Evolutionary conservation across 2,888 invertebrate species (phyloP), one percentile per base, ranked within the genome.

Genomic region (Tromatobia lineatoria): DNA sequence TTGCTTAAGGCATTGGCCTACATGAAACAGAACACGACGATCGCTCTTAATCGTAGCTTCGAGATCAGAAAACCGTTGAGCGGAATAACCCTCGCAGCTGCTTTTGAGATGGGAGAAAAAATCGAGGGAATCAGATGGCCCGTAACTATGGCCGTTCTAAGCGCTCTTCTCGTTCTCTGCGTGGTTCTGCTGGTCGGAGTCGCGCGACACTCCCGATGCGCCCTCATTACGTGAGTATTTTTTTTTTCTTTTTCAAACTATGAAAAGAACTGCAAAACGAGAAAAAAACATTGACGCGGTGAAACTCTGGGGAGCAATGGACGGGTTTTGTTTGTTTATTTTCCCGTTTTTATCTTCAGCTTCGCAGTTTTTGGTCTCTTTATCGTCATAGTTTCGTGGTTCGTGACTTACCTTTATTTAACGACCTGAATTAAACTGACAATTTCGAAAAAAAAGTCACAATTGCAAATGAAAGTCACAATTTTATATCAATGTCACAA

Each of bases 131-230:
- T 95, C 87, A 95, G 97, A 91, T 98, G 98, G 98, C 97, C 98
- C 57, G 96, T 97, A 88, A 98, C 98, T 82, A 98, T 98, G 96
- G 97, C 97, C 82, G 96, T 98, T 82, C 95, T 98, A 94, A 97
- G 98, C 91, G 95, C 97, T 90, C 96, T 98, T 88, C 96, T 98
- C 86, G 96, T 98, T 25, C 96, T 98, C 70, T 98, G 98, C 94
- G 97, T 98, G 83, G 96, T 98, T 85, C 95, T 98, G 90, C 95
- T 99, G 84, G 97, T 98, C 89, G 99, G 98, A 86, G 97, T 98
- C 86, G 97, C 98, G 20, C 95, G 97, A 34, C 98, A 98, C 94
- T 98, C 98, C 20, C 96, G 98, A 71, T 98, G 98, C 91, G 97
- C 98, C 74, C 95, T 99, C 75, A 97, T 99, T 90, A 95, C 97